phyloP scores from a whole-genome alignment of 2,797 vertebrate genomes.

The Nannoperca australis region DNA sequence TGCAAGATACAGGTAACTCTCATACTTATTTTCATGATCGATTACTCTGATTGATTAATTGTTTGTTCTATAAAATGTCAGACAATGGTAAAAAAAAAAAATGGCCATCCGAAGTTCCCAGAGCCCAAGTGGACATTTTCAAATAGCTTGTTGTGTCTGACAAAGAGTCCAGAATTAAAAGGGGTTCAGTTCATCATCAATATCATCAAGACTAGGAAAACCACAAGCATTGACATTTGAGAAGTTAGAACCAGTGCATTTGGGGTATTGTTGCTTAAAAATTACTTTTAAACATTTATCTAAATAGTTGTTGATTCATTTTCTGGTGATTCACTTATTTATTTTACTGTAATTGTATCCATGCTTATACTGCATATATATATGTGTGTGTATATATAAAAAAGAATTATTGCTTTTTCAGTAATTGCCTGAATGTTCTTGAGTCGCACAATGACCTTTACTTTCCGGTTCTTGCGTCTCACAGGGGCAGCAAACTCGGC shows the following conservation, averaged over 20 bases:
- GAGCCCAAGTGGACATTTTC: neutral
- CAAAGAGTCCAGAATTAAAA: neutral
- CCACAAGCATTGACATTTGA: neutral
- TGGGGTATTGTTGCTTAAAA: neutral
- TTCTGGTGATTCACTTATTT: neutral
- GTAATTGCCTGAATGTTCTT: neutral
- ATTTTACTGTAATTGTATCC: neutral
- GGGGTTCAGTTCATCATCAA: neutral
- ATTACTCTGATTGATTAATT: neutral
- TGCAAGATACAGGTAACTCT: conserved; percentile 87
- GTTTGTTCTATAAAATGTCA: too few species aligned
- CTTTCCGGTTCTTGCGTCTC: conserved; percentile 5
- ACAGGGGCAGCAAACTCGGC: conserved; percentile 78
- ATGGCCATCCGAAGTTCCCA: neutral
- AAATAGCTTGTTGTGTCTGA: neutral
- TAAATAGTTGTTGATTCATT: neutral
- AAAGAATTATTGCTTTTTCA: neutral
- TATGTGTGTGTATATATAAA: too few species aligned
- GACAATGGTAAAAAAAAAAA: too few species aligned
- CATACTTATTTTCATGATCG: neutral
- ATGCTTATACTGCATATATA: neutral
- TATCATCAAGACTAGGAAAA: neutral
- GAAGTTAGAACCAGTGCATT: neutral
- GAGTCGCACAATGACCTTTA: neutral
- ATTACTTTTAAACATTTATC: neutral